Conservation (phyloP, 1,140 invertebrate genomes). For the Caenorhabditis brenneri region DNA sequence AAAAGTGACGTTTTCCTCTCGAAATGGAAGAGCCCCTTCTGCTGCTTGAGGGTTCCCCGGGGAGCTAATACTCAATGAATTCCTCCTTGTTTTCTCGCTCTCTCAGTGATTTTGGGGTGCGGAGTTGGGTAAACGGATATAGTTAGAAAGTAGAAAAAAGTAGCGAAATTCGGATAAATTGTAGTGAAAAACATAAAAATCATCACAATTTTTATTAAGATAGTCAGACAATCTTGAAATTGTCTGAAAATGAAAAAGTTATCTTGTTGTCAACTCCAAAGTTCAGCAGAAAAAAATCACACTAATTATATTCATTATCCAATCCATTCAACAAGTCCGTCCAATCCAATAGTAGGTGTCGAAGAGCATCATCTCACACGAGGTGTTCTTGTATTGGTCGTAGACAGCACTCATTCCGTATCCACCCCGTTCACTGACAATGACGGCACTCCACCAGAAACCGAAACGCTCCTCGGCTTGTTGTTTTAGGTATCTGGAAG, state of each 20-base stretch:
- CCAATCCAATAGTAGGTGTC: constrained; percentile 68
- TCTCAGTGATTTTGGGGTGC: too few species aligned
- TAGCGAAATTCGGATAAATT: too few species aligned
- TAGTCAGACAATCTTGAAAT: too few species aligned
- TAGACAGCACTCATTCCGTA: constrained; percentile 70
- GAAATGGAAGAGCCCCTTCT: constrained; percentile 3
- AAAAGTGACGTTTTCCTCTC: not conserved
- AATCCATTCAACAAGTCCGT: constrained; percentile 63
- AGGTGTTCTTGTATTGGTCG: constrained; percentile 70
- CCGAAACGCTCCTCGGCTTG: constrained; percentile 68
- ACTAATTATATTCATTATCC: too few species aligned
- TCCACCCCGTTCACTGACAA: constrained; percentile 69
- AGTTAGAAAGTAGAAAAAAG: not conserved
- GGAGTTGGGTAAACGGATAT: too few species aligned
- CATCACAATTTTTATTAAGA: too few species aligned
- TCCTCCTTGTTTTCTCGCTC: not conserved
- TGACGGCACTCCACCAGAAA: constrained; percentile 71
- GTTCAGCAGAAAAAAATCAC: too few species aligned
- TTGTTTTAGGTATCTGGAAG: constrained; percentile 69
- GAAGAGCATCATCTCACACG: constrained; percentile 55
- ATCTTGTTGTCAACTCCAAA: too few species aligned
- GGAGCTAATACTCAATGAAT: constrained; percentile 24
- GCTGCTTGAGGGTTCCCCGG: not conserved
- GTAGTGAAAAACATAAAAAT: too few species aligned
- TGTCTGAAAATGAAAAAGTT: too few species aligned